These are phyloP conservation scores for Podarcis muralis DNA, from an alignment of 2,113 vertebrate species.

Conservation along the genomic window DNA sequence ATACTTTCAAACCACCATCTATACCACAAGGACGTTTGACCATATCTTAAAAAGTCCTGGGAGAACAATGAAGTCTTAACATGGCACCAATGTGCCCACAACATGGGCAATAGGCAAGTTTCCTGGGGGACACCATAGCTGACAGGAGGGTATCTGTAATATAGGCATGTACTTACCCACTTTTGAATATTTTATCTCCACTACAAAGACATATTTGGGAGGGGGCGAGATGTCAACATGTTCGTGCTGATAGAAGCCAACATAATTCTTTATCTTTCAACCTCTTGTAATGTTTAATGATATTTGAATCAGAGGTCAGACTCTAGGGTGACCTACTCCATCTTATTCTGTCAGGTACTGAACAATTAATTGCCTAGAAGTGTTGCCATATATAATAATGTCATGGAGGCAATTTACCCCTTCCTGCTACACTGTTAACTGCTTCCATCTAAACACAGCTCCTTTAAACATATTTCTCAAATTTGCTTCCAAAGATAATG, in stretches of 20 bases:
- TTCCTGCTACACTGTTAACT: slow-evolving; percentile 41
- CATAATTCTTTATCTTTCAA: slow-evolving; percentile 24
- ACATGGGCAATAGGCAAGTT: no score
- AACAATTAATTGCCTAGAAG: slow-evolving; percentile 41
- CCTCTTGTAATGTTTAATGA: slow-evolving; percentile 5
- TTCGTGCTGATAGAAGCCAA: not conserved
- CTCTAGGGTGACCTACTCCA: slow-evolving; percentile 41
- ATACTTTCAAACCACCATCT: no score
- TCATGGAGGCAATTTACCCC: slow-evolving; percentile 32
- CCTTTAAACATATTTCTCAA: not conserved
- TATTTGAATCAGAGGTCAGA: slow-evolving; percentile 31
- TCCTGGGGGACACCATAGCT: no score
- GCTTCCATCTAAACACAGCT: not conserved
- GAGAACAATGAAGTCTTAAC: no score
- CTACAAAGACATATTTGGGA: not conserved
- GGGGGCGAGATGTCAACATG: not conserved
- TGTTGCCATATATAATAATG: slow-evolving; percentile 44
- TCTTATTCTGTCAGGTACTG: slow-evolving; percentile 43
- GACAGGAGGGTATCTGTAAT: no score
- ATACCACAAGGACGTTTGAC: no score
- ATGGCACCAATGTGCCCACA: no score
- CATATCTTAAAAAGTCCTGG: no score
- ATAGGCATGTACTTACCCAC: not conserved
- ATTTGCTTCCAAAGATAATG: slow-evolving; percentile 13
- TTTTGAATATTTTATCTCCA: not conserved